phyloP scores from a whole-genome alignment of 2,888 invertebrate genomes.

The Perdita meconis region DNA sequence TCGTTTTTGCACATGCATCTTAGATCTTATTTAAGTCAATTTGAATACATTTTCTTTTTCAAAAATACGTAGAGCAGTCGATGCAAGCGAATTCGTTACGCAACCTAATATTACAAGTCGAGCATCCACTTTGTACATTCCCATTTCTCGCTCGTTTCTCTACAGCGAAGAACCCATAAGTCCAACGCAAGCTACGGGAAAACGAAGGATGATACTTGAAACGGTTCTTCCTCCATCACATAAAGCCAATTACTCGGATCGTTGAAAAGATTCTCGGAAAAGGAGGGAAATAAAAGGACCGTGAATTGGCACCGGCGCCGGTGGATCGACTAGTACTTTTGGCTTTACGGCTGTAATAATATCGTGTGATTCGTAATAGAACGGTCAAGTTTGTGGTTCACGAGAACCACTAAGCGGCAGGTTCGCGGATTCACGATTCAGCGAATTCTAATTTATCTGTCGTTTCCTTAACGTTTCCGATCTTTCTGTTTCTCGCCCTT shows the following conservation, averaged over 20 bases:
- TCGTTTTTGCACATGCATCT: too few species aligned
- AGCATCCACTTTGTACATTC: too few species aligned
- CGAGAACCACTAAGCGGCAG: constrained; percentile 14
- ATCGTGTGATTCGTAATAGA: constrained; percentile 26
- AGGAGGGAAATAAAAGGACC: constrained; percentile 1
- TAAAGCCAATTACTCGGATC: constrained; percentile 13
- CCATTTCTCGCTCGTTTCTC: too few species aligned
- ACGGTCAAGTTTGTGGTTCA: constrained; percentile 32
- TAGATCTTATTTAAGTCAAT: too few species aligned
- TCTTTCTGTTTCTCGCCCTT: constrained; percentile 3
- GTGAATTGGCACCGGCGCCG: constrained; percentile 1
- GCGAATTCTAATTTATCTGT: background rate
- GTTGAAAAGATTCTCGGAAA: constrained; percentile 1
- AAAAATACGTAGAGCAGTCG: too few species aligned
- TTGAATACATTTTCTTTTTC: too few species aligned
- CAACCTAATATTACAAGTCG: too few species aligned
- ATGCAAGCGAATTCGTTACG: too few species aligned
- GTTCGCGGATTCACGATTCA: constrained; percentile 18
- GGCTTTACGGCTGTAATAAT: background rate
- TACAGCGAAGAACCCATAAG: too few species aligned
- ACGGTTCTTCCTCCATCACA: constrained; percentile 22
- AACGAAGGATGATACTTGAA: background rate
- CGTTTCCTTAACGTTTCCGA: background rate
- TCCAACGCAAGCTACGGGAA: too few species aligned
- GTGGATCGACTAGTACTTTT: background rate